Base-by-base conservation (phyloP, 2,888 invertebrate genomes). In the Diloba caeruleocephala region DNA sequence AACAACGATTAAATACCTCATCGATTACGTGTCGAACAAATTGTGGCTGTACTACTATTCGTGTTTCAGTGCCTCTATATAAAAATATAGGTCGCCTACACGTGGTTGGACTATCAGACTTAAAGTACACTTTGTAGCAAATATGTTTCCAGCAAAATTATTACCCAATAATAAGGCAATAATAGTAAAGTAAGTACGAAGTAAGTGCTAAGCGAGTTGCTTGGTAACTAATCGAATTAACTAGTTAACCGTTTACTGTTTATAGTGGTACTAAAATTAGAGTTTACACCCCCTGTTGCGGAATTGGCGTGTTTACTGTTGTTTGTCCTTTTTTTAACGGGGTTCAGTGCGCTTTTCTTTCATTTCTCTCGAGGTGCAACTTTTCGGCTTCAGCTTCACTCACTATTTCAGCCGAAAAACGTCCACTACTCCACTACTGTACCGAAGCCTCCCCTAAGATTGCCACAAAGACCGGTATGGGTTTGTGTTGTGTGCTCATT, bases 121-220 rank as follows among this genome's bases (percentile, higher is more conserved):
- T 15, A 32, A 43, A 51, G 36, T 50, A 48, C n/a, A 38, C 17
- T n/a, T n/a, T 31, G 21, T 14, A n/a, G 28, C 34, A 64, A 38
- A 50, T 37, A 54, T 41, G 45, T 33, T 50, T 38, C 31, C 10
- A 43, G 48, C 9, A 4, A n/a, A 50, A 38, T 73, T 67, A 74
- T 79, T 74, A 72, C 65, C 60, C 62, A 74, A 69, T 78, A 77
- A 78, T 77, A 69, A 56, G 60, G 56, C 59, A 75, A 76, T 79
- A 75, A 72, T 70, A 67, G 71, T 76, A 71, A 78, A 73, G 41
- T 45, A 65, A 44, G 60, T 44, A 44, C 43, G 37, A 34, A 9
- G 32, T 61, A 46, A 42, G 49, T 51, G 57, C 44, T 60, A 61
- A 65, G 46, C 41, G 41, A 28, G 44, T 33, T 34, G 33, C 37